These are phyloP conservation scores for Nothocercus julius DNA, from an alignment of 2,113 vertebrate genomes.

Conservation along the genomic window DNA sequence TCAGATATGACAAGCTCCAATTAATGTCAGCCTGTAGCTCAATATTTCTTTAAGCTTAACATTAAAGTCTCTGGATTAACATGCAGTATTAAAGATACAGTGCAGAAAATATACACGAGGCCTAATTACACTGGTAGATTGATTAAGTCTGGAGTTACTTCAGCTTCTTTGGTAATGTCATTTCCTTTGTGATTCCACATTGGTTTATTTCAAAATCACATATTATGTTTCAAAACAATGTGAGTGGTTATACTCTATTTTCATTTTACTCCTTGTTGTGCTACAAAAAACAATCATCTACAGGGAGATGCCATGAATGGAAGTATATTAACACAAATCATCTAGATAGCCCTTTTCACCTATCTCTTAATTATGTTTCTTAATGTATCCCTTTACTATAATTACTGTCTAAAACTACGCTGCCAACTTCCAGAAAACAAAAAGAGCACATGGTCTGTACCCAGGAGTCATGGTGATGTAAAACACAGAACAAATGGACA, in stretches of 20 bases:
- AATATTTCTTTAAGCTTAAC: background rate
- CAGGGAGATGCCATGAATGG: background rate
- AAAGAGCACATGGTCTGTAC: background rate
- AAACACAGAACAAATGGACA: background rate
- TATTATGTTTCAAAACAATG: conserved; percentile 33
- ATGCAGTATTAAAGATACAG: background rate
- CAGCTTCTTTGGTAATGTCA: background rate
- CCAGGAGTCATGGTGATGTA: background rate
- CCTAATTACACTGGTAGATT: conserved; percentile 5
- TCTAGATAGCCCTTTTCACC: background rate
- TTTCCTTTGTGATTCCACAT: background rate
- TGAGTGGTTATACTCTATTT: background rate
- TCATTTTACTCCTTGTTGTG: background rate
- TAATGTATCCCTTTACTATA: background rate
- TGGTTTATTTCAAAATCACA: background rate
- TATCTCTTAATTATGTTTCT: background rate
- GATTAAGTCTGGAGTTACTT: conserved; percentile 11
- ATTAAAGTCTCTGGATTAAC: background rate
- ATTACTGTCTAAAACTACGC: background rate
- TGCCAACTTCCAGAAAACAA: background rate
- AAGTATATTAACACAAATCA: background rate
- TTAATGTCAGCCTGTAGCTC: background rate
- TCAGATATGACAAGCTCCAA: background rate
- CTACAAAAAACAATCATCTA: background rate
- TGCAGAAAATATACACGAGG: background rate